Conservation (phyloP, 2,888 invertebrate genomes). For the Ophion costatus region DNA sequence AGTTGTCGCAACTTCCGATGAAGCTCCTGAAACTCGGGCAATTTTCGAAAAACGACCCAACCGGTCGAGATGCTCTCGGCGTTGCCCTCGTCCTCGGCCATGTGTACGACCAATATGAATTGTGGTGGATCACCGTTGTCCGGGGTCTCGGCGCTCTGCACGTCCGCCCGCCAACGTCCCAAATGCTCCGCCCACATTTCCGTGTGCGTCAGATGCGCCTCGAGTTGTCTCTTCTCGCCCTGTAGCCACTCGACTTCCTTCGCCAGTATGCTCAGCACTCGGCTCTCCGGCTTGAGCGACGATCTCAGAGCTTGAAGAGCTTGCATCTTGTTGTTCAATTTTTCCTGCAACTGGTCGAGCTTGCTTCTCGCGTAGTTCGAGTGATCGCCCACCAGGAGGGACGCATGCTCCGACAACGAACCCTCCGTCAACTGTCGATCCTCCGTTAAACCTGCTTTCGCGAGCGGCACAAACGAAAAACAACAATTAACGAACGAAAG, state of each 20-base stretch:
- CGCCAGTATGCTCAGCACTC: slow-evolving; percentile 91
- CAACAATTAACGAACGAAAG: not conserved
- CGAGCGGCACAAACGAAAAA: not conserved
- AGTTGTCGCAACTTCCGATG: slow-evolving; percentile 93
- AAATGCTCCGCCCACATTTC: slow-evolving; percentile 96
- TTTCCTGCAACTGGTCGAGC: slow-evolving; percentile 92
- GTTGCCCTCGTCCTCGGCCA: slow-evolving; percentile 87
- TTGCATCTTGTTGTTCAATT: slow-evolving; percentile 92
- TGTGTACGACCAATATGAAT: slow-evolving; percentile 93
- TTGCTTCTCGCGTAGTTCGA: slow-evolving; percentile 93
- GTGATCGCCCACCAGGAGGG: slow-evolving; percentile 90
- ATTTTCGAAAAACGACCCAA: slow-evolving; percentile 88
- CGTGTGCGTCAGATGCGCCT: slow-evolving; percentile 93
- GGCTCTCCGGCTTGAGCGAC: slow-evolving; percentile 93
- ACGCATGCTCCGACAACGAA: slow-evolving; percentile 76
- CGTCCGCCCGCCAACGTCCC: slow-evolving; percentile 93
- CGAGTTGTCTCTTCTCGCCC: slow-evolving; percentile 91
- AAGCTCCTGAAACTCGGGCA: slow-evolving; percentile 89
- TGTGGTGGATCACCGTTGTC: slow-evolving; percentile 88
- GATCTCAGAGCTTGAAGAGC: slow-evolving; percentile 92
- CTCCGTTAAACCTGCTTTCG: slow-evolving; percentile 74
- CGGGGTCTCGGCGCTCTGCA: slow-evolving; percentile 91
- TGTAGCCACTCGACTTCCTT: slow-evolving; percentile 93
- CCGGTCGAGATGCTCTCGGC: slow-evolving; percentile 87
- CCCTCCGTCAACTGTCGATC: slow-evolving; percentile 77